Base-by-base conservation (phyloP, 2,888 invertebrate species). In the Diaperis boleti region DNA sequence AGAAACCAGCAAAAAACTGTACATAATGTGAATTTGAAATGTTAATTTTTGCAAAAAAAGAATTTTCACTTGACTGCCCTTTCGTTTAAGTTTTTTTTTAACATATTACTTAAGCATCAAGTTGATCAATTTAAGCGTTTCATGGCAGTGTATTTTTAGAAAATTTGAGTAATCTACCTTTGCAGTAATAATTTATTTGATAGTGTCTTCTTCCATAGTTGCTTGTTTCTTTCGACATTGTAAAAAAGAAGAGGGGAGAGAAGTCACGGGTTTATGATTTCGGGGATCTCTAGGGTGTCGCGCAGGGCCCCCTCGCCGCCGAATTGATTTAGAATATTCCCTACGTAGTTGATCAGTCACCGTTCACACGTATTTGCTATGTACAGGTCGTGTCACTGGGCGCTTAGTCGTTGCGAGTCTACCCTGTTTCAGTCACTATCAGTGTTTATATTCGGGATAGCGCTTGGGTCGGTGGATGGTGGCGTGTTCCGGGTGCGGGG, bases 391-490 rank as follows among this genome's bases (percentile, higher is more conserved):
- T 42, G 44, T 49, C 52, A 33, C 41, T 49, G 59, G 60, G 59
- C 22, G 15, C 20, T 49, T 49, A 8, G 63, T 54, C 69, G 73
- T 63, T 67, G 72, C 71, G 73, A 71, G 66, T 68, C 68, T 69
- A 74, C 76, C 70, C 75, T 74, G 67, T 54, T 71, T 77, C 73
- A 79, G 79, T 78, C 80, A 81, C 81, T 81, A 88, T 89, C 88
- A 90, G 88, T 90, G 90, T 84, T 88, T 90, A 86, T 90, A 90
- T 84, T 90, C 90, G 81, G 89, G 89, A 83, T 88, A 89, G 73
- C 86, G 86, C 76, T 86, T 86, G 78, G 82, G 79, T 67, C 80
- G 74, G 83, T 85, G 85, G 84, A 84, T 85, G 82, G 83, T 84
- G 81, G 83, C 84, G 82, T 79, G 79, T 67, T 79, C 79, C 52